A percentile compares a stretch with the other conserved stretches of the same genome.
These are phyloP conservation scores for Trachurus trachurus DNA, from an alignment of 2,797 vertebrate species.

Conservation along the genomic window DNA sequence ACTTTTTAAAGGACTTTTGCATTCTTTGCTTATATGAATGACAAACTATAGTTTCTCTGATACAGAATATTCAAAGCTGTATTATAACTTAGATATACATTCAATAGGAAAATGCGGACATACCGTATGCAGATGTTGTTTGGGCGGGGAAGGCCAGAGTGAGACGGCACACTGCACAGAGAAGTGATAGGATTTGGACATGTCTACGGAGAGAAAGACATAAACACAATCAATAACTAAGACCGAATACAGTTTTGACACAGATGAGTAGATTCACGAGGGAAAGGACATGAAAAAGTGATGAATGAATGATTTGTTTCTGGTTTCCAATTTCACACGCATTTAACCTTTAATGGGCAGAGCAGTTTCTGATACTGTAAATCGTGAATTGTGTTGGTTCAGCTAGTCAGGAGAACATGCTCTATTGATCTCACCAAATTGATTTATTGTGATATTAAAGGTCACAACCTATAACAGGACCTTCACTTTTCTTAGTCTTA, in stretches of 20 bases:
- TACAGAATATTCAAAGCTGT: neutral
- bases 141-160: slow-evolving; percentile 75
- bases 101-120: slow-evolving; percentile 8
- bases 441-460: slow-evolving; percentile 43
- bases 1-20: slow-evolving; percentile 13
- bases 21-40: slow-evolving; percentile 5
- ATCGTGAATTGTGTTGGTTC: slow-evolving; percentile 31
- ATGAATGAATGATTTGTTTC: neutral
- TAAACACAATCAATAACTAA: slow-evolving; percentile 4
- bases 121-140: slow-evolving; percentile 66
- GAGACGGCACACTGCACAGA: slow-evolving; percentile 68
- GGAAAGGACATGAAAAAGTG: slow-evolving; percentile 2
- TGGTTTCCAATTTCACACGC: slow-evolving; percentile 65
- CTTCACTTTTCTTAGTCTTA: neutral
- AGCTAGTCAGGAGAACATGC: slow-evolving; percentile 23
- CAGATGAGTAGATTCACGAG: neutral
- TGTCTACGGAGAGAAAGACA: slow-evolving; percentile 63
- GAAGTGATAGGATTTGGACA: slow-evolving; percentile 68
- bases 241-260: neutral
- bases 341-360: slow-evolving; percentile 48
- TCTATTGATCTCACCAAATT: slow-evolving; percentile 34
- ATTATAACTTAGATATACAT: neutral
- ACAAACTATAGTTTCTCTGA: neutral
- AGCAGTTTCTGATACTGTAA: slow-evolving; percentile 18
- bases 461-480: slow-evolving; percentile 10